Evolutionary conservation across 2,113 vertebrate genomes (phyloP), one percentile per base, ranked within the genome.

Genomic region (Maccullochella peelii): DNA sequence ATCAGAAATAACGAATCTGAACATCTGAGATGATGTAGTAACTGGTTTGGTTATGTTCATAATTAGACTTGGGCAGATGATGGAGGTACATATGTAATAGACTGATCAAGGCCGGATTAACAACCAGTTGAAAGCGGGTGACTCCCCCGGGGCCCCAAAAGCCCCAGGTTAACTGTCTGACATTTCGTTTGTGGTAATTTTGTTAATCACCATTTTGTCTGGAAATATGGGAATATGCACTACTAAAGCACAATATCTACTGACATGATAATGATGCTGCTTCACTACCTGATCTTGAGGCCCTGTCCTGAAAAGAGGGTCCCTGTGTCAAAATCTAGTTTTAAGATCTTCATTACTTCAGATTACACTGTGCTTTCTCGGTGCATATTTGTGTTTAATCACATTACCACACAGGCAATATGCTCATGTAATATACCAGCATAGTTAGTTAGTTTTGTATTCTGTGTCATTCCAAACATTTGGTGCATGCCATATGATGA

Each of bases 11-110:
- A n/a, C n/a, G n/a, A n/a, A n/a, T n/a, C n/a, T n/a, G n/a, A 47
- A 52, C 21, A 62, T 49, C 21, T 20, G 52, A 77, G 55, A 44
- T 18, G 25, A 61, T 30, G 20, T 42, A 59, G 30, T 16, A 68
- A 40, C 30, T 52, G 6, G n/a, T 71, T 47, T 23, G 18, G 2
- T 36, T 16, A 21, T 25, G 14, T 73, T 72, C 42, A 23, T 27
- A 84, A 84, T 63, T 30, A 50, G 69, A 73, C n/a, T n/a, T 27
- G 52, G 55, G 5, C 80, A 76, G 65, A 79, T 73, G 44, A 74
- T 12, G 36, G 33, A 50, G 47, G 44, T 3, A 25, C n/a, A 68
- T 14, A 62, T 20, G 21, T 33, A 36, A 61, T 1, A 50, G 54
- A 59, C 8, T 16, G 25, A 66, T 84, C 0, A 42, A 42, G 61